Conservation (phyloP, 2,888 invertebrate species). For the Deroplatys truncata region DNA sequence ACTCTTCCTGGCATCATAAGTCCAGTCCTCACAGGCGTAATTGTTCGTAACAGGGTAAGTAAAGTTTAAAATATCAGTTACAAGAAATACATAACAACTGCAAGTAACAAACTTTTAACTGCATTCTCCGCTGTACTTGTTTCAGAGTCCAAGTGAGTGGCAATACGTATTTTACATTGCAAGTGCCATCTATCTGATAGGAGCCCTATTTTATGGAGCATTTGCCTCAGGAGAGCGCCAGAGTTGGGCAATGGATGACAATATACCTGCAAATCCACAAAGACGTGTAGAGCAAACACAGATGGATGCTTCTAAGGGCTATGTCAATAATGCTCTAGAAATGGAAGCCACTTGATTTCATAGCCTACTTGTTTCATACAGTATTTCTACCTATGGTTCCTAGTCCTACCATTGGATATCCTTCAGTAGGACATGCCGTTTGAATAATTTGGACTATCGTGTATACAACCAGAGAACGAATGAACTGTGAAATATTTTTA, state of each 20-base stretch:
- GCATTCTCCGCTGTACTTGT: constrained; percentile 29
- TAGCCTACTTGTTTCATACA: background rate
- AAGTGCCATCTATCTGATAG: constrained; percentile 75
- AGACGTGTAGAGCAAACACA: background rate
- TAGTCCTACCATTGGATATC: too few species aligned
- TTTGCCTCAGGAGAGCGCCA: constrained; percentile 80
- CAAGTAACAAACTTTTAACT: too few species aligned
- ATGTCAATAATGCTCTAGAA: background rate
- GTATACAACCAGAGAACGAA: too few species aligned
- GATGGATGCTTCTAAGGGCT: background rate
- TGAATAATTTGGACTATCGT: too few species aligned
- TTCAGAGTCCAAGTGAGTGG: constrained; percentile 75
- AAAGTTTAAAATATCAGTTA: too few species aligned
- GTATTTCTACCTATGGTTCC: background rate
- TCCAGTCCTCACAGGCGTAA: constrained; percentile 73
- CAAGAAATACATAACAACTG: too few species aligned
- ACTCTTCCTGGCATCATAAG: constrained; percentile 90
- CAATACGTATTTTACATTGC: constrained; percentile 81
- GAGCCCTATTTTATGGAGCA: constrained; percentile 76
- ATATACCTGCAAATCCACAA: background rate
- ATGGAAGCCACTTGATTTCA: background rate
- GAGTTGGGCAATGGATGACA: constrained; percentile 64
- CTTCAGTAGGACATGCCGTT: too few species aligned
- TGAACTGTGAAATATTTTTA: too few species aligned
- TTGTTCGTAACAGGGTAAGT: constrained; percentile 68